Evolutionary conservation across 1,140 invertebrate species (phyloP).

Genomic region (Microplitis demolitor): DNA sequence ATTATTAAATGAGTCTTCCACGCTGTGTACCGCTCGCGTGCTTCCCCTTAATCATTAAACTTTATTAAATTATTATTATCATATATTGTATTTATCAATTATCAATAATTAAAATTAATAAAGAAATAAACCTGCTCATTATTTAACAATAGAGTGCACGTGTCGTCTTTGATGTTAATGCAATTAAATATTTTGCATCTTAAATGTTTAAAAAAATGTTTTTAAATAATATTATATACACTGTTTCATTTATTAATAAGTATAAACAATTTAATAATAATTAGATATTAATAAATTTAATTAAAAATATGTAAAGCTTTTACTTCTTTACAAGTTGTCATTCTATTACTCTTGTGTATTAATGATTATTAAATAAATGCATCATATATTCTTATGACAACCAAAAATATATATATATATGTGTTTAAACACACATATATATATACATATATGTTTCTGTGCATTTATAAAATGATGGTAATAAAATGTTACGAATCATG

Average conservation of each 20-base stretch:
- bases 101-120: too few relatives aligned
- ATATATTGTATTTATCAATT: neutral
- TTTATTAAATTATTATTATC: too few relatives aligned
- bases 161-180: neutral
- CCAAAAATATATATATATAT: slow-evolving; percentile 36
- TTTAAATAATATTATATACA: too few relatives aligned
- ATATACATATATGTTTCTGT: slow-evolving; percentile 42
- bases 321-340: too few relatives aligned
- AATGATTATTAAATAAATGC: slow-evolving; percentile 29
- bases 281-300: too few relatives aligned
- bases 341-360: too few relatives aligned
- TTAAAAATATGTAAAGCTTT: too few relatives aligned
- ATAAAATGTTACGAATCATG: slow-evolving; percentile 46
- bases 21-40: slow-evolving; percentile 29
- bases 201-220: too few relatives aligned
- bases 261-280: too few relatives aligned
- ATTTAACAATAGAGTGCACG: too few relatives aligned
- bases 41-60: neutral
- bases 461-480: slow-evolving; percentile 49
- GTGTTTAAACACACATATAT: too few relatives aligned
- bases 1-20: slow-evolving; percentile 29
- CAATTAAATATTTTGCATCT: slow-evolving; percentile 18
- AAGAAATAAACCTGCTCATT: neutral
- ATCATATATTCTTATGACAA: slow-evolving; percentile 38
- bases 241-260: too few relatives aligned